Evolutionary conservation across 2,888 invertebrate genomes (phyloP), one percentile per base, ranked within the genome.

Genomic region (Nomada fabriciana): DNA sequence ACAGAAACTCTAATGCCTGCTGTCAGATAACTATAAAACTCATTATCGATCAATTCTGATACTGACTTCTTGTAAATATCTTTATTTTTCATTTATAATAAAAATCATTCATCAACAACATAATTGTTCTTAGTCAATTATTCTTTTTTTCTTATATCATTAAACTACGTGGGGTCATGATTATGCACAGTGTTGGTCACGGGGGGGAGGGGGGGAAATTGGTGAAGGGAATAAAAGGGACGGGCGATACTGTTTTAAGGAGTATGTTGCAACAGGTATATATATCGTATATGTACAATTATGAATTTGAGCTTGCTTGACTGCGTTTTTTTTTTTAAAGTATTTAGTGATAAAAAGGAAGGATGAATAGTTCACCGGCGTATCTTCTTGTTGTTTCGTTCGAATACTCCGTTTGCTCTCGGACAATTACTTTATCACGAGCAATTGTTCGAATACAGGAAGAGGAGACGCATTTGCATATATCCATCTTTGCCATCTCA

Each of bases 31-130:
- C 61, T 25, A 75, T 53, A 42, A 70, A 80, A 80, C 69, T 71
- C 59, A 80, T 80, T 79, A 79, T 88, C 82, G 86, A 89, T 87
- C 88, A 84, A 90, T 88, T 89, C 86, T 91, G 87, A 83, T 90
- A 90, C 86, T 86, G 89, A 92, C 89, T 93, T 94, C 93, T 94
- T 94, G 94, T 94, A 94, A 94, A 94, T 94, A 94, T 94, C 93
- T 94, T 94, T 94, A 94, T 93, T 93, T 93, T 93, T 94, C 94
- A 94, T 94, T 93, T 93, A 94, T 94, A 94, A 94, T 94, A 94
- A 94, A 94, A 94, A 94, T 94, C 94, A 94, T 94, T 94, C 93
- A 90, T 94, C 93, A 93, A 94, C 94, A 94, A 94, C 94, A 93
- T 94, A 94, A 94, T 94, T 93, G 93, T 93, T 92, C 92, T 93